Evolutionary conservation across 2,888 invertebrate genomes (phyloP).

Genomic region (Gymnocheta viridis): DNA sequence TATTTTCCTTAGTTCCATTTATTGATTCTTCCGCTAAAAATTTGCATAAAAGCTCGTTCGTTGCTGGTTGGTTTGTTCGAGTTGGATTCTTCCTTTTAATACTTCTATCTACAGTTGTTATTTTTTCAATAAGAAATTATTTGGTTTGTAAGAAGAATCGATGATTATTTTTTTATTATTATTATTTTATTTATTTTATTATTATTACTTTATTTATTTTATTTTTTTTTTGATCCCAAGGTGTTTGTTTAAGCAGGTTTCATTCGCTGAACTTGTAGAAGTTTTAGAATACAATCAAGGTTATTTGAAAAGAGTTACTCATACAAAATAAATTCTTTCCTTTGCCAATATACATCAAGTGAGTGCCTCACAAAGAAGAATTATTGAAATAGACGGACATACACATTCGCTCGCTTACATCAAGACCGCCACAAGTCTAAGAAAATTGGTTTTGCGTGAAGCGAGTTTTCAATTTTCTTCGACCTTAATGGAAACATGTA

Average conservation of each 20-base stretch:
- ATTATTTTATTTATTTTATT: neutral
- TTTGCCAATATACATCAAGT: neutral
- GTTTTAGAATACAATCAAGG: constrained; percentile 34
- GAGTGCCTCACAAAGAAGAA: neutral
- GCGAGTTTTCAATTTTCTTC: too few relatives aligned
- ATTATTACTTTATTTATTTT: too few relatives aligned
- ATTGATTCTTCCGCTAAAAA: constrained; percentile 51
- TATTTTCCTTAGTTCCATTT: constrained; percentile 11
- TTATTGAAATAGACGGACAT: neutral
- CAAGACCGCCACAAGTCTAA: too few relatives aligned
- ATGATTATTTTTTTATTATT: neutral
- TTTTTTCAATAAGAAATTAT: constrained; percentile 7
- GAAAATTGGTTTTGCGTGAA: too few relatives aligned
- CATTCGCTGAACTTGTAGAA: constrained; percentile 4
- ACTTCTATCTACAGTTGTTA: neutral
- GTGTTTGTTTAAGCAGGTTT: constrained; percentile 39
- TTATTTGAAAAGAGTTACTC: constrained; percentile 16
- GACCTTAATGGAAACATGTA: too few relatives aligned
- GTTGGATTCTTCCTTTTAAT: neutral
- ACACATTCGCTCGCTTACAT: too few relatives aligned
- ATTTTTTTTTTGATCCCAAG: neutral
- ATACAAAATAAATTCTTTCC: neutral
- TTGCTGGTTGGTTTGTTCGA: neutral
- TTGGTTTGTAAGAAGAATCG: constrained; percentile 10
- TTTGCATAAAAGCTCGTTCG: constrained; percentile 44